Base-by-base conservation (phyloP, 2,113 vertebrate species). In the Dermatemys mawii region DNA sequence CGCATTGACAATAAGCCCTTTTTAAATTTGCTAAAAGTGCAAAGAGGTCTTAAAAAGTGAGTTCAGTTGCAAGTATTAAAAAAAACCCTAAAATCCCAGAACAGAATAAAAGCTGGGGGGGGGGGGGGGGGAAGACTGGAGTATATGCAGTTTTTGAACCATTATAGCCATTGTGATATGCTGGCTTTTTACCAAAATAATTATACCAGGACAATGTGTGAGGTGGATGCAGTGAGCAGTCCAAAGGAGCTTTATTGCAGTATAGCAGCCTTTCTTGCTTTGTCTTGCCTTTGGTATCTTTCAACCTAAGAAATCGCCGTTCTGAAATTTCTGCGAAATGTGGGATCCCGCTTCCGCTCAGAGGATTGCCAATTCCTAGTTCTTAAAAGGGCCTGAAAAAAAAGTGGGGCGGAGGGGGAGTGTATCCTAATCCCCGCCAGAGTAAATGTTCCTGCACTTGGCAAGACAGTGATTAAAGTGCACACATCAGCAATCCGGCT, bases 41-140 rank as follows among this genome's bases (percentile, higher is more conserved):
- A 29, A 2, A 67, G 35, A 67, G 44, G 17, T 54, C 8, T 84
- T 93, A 24, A 9, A 11, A 53, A 11, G 3, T 35, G 55, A 27
- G 17, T n/a, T 67, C 35, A 19, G 16, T n/a, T n/a, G 35, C 60
- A n/a, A 67, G 14, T n/a, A n/a, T 67, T n/a, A 48, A 48, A 67
- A 67, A 94, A 92, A 79, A 53, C 13, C 5, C 5, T 24, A 51
- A 94, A 84, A 44, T 57, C 41, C 78, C 57, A 3, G 6, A 9
- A 60, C 8, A 51, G 81, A 57, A 51, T 1, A 1, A 7, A 27
- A 8, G 3, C 38, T n/a, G 6, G 11, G n/a, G n/a, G n/a, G n/a
- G n/a, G n/a, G n/a, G n/a, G n/a, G n/a, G n/a, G n/a, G n/a, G n/a
- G n/a, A n/a, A n/a, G n/a, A n/a, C n/a, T n/a, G n/a, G n/a, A n/a